Evolutionary conservation across 2,797 vertebrate genomes (phyloP).

Genomic region (Okamejei kenojei): DNA sequence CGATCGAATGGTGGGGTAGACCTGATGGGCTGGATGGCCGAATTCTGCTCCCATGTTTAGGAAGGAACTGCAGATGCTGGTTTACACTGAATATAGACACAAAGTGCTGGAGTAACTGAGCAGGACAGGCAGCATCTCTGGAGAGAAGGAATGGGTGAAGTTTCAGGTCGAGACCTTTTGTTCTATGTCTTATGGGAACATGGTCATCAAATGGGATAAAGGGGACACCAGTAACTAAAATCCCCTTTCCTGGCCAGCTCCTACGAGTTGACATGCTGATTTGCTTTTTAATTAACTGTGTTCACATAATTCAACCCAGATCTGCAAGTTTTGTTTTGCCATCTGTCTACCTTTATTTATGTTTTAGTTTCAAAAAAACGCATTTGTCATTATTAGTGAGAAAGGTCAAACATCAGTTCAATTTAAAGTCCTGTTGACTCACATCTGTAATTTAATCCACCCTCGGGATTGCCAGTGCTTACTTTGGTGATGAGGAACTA

Average conservation of each 20-base stretch:
- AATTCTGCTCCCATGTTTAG: too few species aligned
- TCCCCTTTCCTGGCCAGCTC: background rate
- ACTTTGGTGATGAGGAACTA: too few species aligned
- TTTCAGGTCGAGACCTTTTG: too few species aligned
- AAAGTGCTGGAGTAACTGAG: too few species aligned
- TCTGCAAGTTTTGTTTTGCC: conserved; percentile 21
- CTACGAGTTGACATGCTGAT: conserved; percentile 14
- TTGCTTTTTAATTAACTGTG: conserved; percentile 13
- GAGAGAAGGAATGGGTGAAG: too few species aligned
- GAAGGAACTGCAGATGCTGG: too few species aligned
- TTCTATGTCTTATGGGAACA: too few species aligned
- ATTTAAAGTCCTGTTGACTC: background rate
- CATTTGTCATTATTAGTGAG: conserved; percentile 9
- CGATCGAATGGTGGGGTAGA: too few species aligned
- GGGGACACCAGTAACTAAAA: background rate
- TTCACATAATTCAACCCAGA: background rate
- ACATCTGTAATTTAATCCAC: background rate
- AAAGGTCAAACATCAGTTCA: background rate
- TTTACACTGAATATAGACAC: too few species aligned
- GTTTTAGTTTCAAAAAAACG: background rate
- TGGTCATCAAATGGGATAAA: background rate
- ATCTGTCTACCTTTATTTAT: conserved; percentile 10
- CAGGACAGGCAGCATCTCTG: too few species aligned
- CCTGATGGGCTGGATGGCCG: too few species aligned
- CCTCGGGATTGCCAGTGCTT: background rate